Conservation (phyloP, 2,113 vertebrate species). For the Acanthochromis polyacanthus region DNA sequence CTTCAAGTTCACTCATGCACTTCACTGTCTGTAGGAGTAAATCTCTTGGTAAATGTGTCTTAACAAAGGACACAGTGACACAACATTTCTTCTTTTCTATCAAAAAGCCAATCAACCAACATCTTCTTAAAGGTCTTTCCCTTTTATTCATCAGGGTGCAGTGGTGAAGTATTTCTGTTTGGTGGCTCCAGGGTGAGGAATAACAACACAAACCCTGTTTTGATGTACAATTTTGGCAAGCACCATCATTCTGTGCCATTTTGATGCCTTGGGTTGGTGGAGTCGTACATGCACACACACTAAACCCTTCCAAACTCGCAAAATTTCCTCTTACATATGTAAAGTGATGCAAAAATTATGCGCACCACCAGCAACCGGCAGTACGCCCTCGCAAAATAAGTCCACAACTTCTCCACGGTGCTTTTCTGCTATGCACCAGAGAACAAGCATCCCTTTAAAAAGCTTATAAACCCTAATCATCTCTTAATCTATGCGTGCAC, state of each 20-base stretch:
- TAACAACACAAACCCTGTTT: neutral
- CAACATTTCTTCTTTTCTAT: neutral
- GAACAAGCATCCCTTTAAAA: constrained; percentile 23
- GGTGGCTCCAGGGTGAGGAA: constrained; percentile 14
- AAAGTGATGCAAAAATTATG: constrained; percentile 66
- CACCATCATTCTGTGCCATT: neutral
- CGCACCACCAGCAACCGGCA: neutral
- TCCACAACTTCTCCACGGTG: constrained; percentile 18
- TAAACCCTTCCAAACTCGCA: constrained; percentile 14
- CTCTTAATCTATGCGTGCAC: constrained; percentile 31
- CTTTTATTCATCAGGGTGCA: neutral
- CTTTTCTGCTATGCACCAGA: constrained; percentile 2
- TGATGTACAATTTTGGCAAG: constrained; percentile 33
- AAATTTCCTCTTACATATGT: constrained; percentile 33
- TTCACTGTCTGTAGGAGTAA: too few relatives aligned
- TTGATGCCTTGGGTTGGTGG: constrained; percentile 21
- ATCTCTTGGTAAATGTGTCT: too few relatives aligned
- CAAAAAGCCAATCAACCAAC: neutral
- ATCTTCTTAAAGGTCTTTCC: neutral
- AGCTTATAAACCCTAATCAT: constrained; percentile 13
- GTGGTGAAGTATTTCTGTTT: neutral
- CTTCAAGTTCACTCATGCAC: neutral
- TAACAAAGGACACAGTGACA: neutral
- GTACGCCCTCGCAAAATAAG: constrained; percentile 39
- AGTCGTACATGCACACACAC: constrained; percentile 8